Evolutionary conservation across 2,113 vertebrate species (phyloP).

Genomic region (Oplegnathus fasciatus): DNA sequence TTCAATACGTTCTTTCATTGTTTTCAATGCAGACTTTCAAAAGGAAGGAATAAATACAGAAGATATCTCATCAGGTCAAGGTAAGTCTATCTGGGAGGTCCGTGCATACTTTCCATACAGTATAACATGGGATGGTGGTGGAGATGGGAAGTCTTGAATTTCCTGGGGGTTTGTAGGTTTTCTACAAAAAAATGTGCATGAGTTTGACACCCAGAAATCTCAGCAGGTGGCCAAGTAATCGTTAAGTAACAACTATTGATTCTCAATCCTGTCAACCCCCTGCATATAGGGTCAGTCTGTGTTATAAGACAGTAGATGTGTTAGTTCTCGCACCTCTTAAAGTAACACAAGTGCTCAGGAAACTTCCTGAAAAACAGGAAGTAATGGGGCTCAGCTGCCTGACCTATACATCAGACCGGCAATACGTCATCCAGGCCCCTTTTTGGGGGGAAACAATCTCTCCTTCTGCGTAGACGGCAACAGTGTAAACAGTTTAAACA

Average conservation of each 20-base stretch:
- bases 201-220: neutral
- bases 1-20: neutral
- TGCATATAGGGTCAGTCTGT: neutral
- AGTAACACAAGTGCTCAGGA: neutral
- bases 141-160: neutral
- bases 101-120: no score
- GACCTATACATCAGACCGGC: no score
- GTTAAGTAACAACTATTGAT: neutral
- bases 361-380: neutral
- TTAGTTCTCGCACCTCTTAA: neutral
- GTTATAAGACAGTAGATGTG: neutral
- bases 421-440: no score
- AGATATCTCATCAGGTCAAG: neutral
- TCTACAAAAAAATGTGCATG: neutral
- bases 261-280: neutral
- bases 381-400: neutral
- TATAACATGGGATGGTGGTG: neutral
- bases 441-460: no score
- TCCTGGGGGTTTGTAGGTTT: neutral
- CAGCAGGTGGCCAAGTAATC: conserved; percentile 1
- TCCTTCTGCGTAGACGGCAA: no score
- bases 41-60: neutral
- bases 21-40: neutral
- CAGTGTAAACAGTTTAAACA: no score
- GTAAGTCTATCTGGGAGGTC: neutral